Evolutionary conservation across 2,888 invertebrate species (phyloP).

Genomic region (Eurois occulta): DNA sequence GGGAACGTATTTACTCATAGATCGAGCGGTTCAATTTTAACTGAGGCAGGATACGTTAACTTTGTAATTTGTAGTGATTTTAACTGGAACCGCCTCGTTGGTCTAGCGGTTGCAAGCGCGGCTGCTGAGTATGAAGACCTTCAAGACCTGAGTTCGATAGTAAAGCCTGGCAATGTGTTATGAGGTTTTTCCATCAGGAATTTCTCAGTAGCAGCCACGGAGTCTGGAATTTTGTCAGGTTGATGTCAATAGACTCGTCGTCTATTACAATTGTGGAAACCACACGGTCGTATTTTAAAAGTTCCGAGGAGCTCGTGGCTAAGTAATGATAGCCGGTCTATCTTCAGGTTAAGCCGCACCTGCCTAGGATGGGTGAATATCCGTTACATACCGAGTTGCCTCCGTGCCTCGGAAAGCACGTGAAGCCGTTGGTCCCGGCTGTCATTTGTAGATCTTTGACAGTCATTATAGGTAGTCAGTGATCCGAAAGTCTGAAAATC

Average conservation of each 20-base stretch:
- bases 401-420: no score
- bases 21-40: background rate
- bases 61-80: background rate
- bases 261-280: background rate
- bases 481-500: background rate
- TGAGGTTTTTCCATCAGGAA: no score
- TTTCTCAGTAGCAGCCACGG: background rate
- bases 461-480: background rate
- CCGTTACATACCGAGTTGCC: background rate
- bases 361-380: background rate
- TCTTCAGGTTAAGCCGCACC: no score
- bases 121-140: background rate
- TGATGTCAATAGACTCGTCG: background rate
- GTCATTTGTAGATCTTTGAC: background rate
- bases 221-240: background rate
- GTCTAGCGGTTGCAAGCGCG: background rate
- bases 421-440: background rate
- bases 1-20: conserved; percentile 7
- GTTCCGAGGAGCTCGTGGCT: no score
- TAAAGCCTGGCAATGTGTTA: background rate
- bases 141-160: background rate
- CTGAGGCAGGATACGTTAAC: no score
- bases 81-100: background rate
- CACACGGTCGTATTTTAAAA: no score
- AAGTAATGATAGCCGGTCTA: no score